Percentiles rank a stretch among this genome's conserved stretches.
Evolutionary conservation across 2,113 vertebrate species (phyloP).

Genomic region (Sitta europaea): DNA sequence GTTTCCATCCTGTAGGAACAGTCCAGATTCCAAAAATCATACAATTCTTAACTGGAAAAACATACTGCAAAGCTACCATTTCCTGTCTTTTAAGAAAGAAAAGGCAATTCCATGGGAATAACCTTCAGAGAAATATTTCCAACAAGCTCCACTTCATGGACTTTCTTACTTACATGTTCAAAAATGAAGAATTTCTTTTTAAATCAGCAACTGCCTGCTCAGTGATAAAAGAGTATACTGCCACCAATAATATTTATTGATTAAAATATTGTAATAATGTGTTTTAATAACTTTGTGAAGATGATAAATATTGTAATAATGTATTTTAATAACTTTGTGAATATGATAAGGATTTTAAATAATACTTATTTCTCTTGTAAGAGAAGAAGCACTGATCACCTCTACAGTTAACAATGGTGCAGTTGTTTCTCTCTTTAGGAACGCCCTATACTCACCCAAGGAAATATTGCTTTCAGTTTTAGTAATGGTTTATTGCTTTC

Average conservation of each 20-base stretch:
- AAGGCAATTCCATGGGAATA: not conserved
- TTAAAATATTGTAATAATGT: not conserved
- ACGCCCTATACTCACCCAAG: not conserved
- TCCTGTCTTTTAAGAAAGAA: not conserved
- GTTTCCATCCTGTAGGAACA: not conserved
- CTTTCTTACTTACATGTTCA: not conserved
- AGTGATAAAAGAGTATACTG: not conserved
- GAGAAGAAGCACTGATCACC: not conserved
- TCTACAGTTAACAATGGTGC: not conserved
- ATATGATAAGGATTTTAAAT: not conserved
- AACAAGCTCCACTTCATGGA: not conserved
- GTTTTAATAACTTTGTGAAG: not conserved
- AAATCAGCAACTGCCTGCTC: not conserved
- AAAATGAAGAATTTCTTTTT: not conserved
- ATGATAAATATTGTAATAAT: not conserved
- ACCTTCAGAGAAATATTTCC: not conserved
- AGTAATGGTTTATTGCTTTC: constrained; percentile 53
- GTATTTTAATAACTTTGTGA: not conserved
- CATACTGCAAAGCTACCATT: not conserved
- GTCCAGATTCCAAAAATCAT: not conserved
- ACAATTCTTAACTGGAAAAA: not conserved
- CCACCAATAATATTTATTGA: not conserved
- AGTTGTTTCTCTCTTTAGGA: constrained; percentile 28
- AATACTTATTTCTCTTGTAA: not conserved
- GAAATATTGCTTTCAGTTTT: constrained; percentile 13